Base-by-base conservation (phyloP, 2,888 invertebrate species). In the Melipona beecheii region DNA sequence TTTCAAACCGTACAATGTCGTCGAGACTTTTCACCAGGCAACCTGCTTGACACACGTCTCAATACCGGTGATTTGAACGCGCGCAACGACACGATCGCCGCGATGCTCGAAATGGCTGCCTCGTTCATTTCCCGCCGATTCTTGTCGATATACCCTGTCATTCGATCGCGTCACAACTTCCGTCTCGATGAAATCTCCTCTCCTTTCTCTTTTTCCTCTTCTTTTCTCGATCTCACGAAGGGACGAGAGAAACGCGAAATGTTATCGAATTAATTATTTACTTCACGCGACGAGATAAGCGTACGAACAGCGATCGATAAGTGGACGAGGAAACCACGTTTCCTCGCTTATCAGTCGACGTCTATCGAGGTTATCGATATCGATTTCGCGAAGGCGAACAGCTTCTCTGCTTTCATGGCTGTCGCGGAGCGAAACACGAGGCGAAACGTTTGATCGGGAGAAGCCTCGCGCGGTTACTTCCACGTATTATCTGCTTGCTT, bases 201-300 rank as follows among this genome's bases (percentile, higher is more conserved):
- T 69, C 62, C 75, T 27, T 52, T 54, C 15, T 31, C n/a, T 31
- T 21, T 36, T 36, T 54, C 5, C 4, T 4, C 11, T 11, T 9
- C 9, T 9, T 36, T 36, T n/a, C 6, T n/a, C 6, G 19, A 36
- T 36, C 36, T 64, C 36, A 36, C 21, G 4, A 21, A 13, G 5
- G 15, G 31, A 54, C 71, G 21, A n/a, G 13, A 21, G 19, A 2
- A 11, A 54, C n/a, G 66, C 21, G 43, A 54, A 27, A 82, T 78
- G 66, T 79, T 68, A 75, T 83, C 71, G 87, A 89, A 84, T 87
- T 85, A 78, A 76, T 43, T 9, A 43, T 81, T 88, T 86, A 75
- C 75, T 17, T 56, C 56, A 43, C n/a, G 43, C 0, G 66, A 72
- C 66, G 72, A 76, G 83, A 70, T 81, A 76, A 82, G 70, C 31